Evolutionary conservation across 2,113 vertebrate species (phyloP).

Genomic region (Eublepharis macularius): DNA sequence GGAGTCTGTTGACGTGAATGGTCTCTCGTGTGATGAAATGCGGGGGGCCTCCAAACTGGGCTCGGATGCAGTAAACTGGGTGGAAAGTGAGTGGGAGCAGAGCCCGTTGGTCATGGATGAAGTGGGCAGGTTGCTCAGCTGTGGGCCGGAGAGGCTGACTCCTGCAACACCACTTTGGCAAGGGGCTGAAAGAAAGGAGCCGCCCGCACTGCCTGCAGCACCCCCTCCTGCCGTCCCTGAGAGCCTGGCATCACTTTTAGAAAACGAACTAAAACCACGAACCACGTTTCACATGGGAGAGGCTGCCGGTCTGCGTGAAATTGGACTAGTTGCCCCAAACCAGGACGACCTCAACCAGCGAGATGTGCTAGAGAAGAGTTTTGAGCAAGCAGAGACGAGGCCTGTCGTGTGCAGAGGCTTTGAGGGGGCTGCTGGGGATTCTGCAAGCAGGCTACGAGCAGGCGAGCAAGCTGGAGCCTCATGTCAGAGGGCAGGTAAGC

Average conservation of each 20-base stretch:
- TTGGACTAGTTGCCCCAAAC: background rate
- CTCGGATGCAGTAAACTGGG: background rate
- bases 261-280: background rate
- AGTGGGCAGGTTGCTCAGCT: background rate
- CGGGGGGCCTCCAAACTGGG: slow-evolving; percentile 1
- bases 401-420: slow-evolving; percentile 10
- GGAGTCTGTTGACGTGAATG: slow-evolving; percentile 31
- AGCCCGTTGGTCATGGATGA: background rate
- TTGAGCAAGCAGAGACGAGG: slow-evolving; percentile 25
- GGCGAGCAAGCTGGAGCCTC: slow-evolving; percentile 22
- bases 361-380: background rate
- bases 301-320: background rate
- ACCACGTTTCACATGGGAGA: background rate
- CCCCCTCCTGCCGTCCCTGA: slow-evolving; percentile 28
- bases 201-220: slow-evolving; percentile 12
- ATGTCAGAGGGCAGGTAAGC: slow-evolving; percentile 57
- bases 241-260: background rate
- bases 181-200: background rate
- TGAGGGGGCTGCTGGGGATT: background rate
- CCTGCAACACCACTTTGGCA: background rate
- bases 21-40: slow-evolving; percentile 14
- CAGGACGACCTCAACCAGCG: slow-evolving; percentile 16
- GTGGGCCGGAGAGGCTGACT: background rate
- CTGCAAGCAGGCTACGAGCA: background rate
- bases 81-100: background rate